Evolutionary conservation across 2,888 invertebrate species (phyloP), one percentile per base, ranked within the genome.

Genomic region (Eucera pruinosa): DNA sequence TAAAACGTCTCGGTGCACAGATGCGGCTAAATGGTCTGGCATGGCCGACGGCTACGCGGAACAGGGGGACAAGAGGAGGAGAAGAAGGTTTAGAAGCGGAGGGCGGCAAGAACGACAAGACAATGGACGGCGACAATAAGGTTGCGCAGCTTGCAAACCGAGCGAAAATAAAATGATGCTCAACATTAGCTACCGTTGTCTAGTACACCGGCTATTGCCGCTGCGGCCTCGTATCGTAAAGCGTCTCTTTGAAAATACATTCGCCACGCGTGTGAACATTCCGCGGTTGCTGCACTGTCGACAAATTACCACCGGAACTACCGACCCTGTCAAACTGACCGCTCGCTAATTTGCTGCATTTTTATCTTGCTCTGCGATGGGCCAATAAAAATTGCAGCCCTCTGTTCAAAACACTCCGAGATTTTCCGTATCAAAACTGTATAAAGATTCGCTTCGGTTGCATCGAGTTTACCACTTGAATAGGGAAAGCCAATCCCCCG

Each of bases 71-170:
- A 54, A 71, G 65, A 78, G 72, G 57, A 78, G 48, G 55, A 33
- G 69, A 54, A 77, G 71, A 30, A 65, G 74, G 60, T 47, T 71
- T 67, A 58, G 69, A 73, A 81, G 65, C 73, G 64, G 64, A 76
- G 80, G 77, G 78, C 73, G 67, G 80, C 71, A 66, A 78, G 83
- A 87, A 83, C 58, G 88, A 89, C 89, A 89, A 89, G 89, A 89
- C 89, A 89, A 89, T 89, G 87, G 87, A 85, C 85, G 87, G 85
- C 84, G 89, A 89, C 89, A 89, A 88, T 89, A 89, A 88, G 86
- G 75, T 83, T 58, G 67, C 60, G 64, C 78, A 66, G 83, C 82
- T 83, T 67, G 80, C 78, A 62, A 67, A 77, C n/a, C 81, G 82
- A 79, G 78, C 61, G 73, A 81, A 88, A 86, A 86, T 89, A 89